Evolutionary conservation across 2,888 invertebrate genomes (phyloP).

Genomic region (Penaeus monodon): DNA sequence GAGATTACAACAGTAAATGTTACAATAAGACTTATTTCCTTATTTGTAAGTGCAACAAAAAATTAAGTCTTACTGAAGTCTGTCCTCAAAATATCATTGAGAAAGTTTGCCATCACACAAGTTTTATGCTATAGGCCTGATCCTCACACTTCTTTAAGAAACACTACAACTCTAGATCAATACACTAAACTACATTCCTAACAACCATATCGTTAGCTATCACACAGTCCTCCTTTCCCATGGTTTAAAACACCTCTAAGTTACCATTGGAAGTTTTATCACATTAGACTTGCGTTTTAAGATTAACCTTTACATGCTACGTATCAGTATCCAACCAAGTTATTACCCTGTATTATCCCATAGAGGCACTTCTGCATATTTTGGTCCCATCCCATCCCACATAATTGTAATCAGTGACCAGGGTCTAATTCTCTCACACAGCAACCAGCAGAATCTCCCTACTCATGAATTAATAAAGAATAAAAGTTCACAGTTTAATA

Average conservation of each 20-base stretch:
- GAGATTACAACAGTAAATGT: no score
- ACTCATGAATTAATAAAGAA: no score
- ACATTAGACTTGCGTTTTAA: slow-evolving; percentile 40
- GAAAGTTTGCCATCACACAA: no score
- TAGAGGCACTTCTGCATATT: slow-evolving; percentile 54
- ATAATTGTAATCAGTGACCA: slow-evolving; percentile 18
- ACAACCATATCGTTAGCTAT: slow-evolving; percentile 45
- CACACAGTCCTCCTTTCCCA: slow-evolving; percentile 37
- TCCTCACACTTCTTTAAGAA: no score
- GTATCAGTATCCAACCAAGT: slow-evolving; percentile 28
- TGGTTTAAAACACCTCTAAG: slow-evolving; percentile 18
- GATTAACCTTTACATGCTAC: slow-evolving; percentile 37
- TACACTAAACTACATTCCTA: slow-evolving; percentile 26
- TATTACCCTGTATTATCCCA: slow-evolving; percentile 53
- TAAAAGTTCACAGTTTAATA: no score
- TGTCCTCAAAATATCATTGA: no score
- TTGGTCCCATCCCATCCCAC: slow-evolving; percentile 60
- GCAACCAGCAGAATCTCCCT: slow-evolving; percentile 1
- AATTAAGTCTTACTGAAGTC: no score
- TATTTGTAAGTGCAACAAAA: no score
- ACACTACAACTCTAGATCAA: slow-evolving; percentile 19
- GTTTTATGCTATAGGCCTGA: no score
- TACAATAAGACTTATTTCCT: no score
- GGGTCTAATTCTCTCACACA: slow-evolving; percentile 19
- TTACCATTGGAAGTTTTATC: slow-evolving; percentile 50